Percentiles rank a stretch among this genome's conserved stretches.
These are phyloP conservation scores for Coccyzus lansbergi DNA, from an alignment of 2,797 vertebrate species.

Conservation along the genomic window DNA sequence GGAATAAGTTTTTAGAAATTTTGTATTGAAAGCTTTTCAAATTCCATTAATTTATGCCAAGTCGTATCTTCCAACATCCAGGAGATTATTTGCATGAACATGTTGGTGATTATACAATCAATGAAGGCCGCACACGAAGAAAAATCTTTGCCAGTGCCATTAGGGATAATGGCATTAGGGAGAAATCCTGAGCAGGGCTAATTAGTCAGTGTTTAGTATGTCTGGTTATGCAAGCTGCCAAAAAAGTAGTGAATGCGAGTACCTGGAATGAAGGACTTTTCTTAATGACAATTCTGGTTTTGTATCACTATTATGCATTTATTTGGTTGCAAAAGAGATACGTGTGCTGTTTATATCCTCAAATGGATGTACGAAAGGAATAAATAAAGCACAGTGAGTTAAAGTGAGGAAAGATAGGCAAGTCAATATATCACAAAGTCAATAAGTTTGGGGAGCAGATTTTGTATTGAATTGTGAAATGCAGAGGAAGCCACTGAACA, in stretches of 20 bases:
- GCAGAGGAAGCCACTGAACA: background rate
- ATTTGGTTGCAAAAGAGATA: background rate
- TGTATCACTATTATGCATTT: background rate
- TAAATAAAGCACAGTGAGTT: background rate
- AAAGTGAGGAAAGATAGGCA: background rate
- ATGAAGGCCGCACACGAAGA: background rate
- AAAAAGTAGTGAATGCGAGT: background rate
- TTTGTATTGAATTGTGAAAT: constrained; percentile 25
- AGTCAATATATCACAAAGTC: too few relatives aligned
- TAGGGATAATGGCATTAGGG: constrained; percentile 28
- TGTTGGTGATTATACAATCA: background rate
- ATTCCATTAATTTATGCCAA: background rate
- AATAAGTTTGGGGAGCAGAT: background rate
- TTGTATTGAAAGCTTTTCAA: background rate
- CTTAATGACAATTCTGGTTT: background rate
- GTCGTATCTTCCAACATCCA: background rate
- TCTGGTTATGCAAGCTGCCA: background rate
- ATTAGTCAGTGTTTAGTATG: background rate
- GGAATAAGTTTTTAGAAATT: background rate
- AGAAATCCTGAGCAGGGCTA: background rate
- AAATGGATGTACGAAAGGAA: background rate
- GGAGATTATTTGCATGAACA: background rate
- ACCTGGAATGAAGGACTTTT: background rate
- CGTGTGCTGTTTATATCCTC: background rate
- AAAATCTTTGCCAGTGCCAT: constrained; percentile 8